phyloP scores from a whole-genome alignment of 2,888 invertebrate species.

The Hypsopygia costalis region DNA sequence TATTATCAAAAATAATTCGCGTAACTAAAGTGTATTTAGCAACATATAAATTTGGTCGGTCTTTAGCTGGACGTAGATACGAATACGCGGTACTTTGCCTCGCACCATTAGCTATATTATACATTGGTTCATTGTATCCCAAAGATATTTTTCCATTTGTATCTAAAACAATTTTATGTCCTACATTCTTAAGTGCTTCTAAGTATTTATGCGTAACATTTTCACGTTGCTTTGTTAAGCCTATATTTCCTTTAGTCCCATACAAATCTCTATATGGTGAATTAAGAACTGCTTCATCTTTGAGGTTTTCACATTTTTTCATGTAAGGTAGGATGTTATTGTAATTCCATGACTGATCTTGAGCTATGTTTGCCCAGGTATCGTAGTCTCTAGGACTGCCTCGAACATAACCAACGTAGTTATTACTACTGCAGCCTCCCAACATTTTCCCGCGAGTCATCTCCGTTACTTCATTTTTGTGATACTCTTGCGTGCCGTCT shows the following conservation, averaged over 20 bases:
- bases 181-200: constrained; percentile 53
- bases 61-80: constrained; percentile 19
- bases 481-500: constrained; percentile 7
- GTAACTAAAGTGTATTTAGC: constrained; percentile 24
- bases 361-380: constrained; percentile 23
- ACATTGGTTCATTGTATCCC: constrained; percentile 60
- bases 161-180: constrained; percentile 43
- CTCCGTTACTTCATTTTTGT: neutral
- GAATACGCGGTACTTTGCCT: constrained; percentile 40
- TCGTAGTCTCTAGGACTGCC: constrained; percentile 31
- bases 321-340: constrained; percentile 32
- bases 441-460: constrained; percentile 31
- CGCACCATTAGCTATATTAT: constrained; percentile 55
- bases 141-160: constrained; percentile 48
- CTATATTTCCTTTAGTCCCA: constrained; percentile 26
- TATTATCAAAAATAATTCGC: constrained; percentile 26
- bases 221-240: constrained; percentile 19
- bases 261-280: constrained; percentile 20
- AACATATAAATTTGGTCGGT: constrained; percentile 75
- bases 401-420: constrained; percentile 29
- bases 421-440: constrained; percentile 36
- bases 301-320: constrained; percentile 33
- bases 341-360: constrained; percentile 33
- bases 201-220: constrained; percentile 25
- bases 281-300: constrained; percentile 17